Conservation (phyloP, 2,797 vertebrate genomes). For the Poeciliopsis infans region DNA sequence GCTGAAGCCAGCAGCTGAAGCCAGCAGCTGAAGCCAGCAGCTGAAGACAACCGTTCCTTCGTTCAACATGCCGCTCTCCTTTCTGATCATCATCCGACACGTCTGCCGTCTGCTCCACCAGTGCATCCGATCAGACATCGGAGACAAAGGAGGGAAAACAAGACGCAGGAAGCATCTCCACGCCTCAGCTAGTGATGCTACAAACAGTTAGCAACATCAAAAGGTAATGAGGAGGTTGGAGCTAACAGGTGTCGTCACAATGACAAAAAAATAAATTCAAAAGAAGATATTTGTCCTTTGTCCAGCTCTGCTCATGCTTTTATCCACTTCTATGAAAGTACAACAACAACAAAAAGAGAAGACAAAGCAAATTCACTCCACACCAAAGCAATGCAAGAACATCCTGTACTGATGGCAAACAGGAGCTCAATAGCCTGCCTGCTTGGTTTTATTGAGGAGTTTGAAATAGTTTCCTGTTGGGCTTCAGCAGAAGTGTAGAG, state of each 20-base stretch:
- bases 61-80: slow-evolving; percentile 1
- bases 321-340: neutral
- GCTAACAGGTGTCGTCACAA: neutral
- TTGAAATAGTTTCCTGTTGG: neutral
- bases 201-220: slow-evolving; percentile 13
- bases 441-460: neutral
- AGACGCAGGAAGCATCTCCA: neutral
- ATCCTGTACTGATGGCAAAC: neutral
- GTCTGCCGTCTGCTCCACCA: neutral
- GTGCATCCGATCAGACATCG: slow-evolving; percentile 23
- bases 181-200: fast-evolving
- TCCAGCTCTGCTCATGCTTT: neutral
- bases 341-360: neutral
- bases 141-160: slow-evolving; percentile 3
- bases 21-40: slow-evolving; percentile 43
- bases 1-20: slow-evolving; percentile 56
- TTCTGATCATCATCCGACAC: neutral
- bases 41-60: slow-evolving; percentile 28
- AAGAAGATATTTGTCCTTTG: neutral
- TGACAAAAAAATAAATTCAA: neutral
- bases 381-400: neutral
- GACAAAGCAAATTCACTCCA: neutral
- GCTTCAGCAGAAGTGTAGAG: neutral
- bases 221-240: slow-evolving; percentile 5
- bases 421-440: neutral